Evolutionary conservation across 2,888 invertebrate species (phyloP).

Genomic region (Volucella zonaria): DNA sequence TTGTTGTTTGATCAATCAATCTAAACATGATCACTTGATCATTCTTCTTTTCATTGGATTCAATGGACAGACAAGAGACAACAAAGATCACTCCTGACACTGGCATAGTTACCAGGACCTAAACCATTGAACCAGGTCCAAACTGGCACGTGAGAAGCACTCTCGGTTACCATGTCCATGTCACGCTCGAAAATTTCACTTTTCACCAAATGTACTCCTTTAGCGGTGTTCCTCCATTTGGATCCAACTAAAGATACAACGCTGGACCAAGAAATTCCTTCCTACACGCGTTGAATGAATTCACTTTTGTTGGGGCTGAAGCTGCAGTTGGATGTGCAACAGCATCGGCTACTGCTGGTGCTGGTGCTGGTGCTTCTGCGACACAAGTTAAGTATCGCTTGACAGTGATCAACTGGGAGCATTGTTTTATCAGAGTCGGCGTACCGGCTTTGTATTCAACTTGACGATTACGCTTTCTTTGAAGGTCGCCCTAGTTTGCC

Average conservation of each 20-base stretch:
- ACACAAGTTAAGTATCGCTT: constrained; percentile 51
- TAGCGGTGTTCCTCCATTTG: constrained; percentile 42
- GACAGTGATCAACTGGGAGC: constrained; percentile 69
- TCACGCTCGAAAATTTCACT: constrained; percentile 52
- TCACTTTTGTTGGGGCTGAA: constrained; percentile 28
- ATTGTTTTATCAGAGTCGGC: constrained; percentile 52
- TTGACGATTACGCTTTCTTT: constrained; percentile 71
- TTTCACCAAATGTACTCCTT: constrained; percentile 50
- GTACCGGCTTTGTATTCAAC: constrained; percentile 1
- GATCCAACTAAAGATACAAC: constrained; percentile 3
- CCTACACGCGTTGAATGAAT: constrained; percentile 52
- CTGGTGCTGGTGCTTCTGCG: not conserved
- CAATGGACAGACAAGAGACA: constrained; percentile 36
- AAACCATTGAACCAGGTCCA: constrained; percentile 60
- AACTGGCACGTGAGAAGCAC: constrained; percentile 72
- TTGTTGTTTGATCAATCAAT: constrained; percentile 46
- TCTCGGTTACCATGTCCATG: constrained; percentile 64
- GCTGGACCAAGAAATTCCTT: constrained; percentile 45
- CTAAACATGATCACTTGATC: constrained; percentile 24
- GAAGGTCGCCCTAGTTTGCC: constrained; percentile 71
- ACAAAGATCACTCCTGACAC: constrained; percentile 50
- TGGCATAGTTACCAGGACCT: constrained; percentile 53
- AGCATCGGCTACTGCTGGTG: not conserved
- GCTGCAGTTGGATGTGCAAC: no score
- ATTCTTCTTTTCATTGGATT: constrained; percentile 33